Percentiles rank a stretch among this genome's conserved stretches.
phyloP scores from a whole-genome alignment of 2,797 vertebrate genomes.

The Helostoma temminkii region DNA sequence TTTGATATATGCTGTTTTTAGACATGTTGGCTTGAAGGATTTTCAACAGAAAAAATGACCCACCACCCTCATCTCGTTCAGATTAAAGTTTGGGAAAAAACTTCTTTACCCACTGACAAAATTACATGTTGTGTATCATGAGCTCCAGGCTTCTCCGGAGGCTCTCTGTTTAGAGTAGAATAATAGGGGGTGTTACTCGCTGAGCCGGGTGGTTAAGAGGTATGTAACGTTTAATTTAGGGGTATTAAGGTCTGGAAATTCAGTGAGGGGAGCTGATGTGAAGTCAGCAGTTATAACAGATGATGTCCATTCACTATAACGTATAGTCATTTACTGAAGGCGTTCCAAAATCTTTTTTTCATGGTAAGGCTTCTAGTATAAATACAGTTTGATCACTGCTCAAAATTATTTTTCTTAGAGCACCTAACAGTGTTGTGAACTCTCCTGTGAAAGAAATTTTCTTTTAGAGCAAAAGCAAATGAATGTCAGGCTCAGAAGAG shows the following conservation, averaged over 20 bases:
- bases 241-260: constrained; percentile 49
- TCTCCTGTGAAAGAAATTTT: not conserved
- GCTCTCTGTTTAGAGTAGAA: not conserved
- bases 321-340: not conserved
- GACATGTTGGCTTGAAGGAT: not conserved
- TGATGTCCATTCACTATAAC: not conserved
- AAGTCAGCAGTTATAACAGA: constrained; percentile 42
- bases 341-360: not conserved
- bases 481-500: not conserved
- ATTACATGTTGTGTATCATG: constrained; percentile 19
- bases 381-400: too few relatives aligned
- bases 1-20: not conserved
- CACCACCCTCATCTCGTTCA: not conserved
- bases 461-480: not conserved
- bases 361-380: not conserved
- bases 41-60: not conserved
- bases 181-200: constrained; percentile 10
- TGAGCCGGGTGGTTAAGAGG: constrained; percentile 17
- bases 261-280: constrained; percentile 33
- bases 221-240: constrained; percentile 49
- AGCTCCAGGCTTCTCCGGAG: not conserved
- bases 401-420: not conserved
- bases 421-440: not conserved
- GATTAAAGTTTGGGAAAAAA: not conserved
- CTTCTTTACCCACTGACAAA: not conserved